These are phyloP conservation scores for Pyrrhia umbra DNA, from an alignment of 2,888 invertebrate species.

Conservation along the genomic window DNA sequence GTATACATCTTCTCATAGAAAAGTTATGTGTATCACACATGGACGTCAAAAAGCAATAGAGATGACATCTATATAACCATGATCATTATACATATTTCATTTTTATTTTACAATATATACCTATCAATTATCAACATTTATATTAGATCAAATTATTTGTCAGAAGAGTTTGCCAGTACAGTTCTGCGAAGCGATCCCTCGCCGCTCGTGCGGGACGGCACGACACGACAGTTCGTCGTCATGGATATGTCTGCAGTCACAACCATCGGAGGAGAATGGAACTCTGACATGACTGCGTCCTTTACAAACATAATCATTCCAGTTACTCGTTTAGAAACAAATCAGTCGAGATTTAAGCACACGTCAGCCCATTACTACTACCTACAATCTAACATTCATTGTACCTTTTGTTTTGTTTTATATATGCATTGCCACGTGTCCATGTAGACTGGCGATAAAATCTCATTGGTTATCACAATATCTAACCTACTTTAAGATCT, in stretches of 20 bases:
- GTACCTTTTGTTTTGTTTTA: constrained; percentile 85
- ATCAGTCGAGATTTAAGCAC: constrained; percentile 83
- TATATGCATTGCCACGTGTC: constrained; percentile 80
- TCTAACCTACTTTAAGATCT: constrained; percentile 88
- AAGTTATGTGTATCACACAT: constrained; percentile 89
- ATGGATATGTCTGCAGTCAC: constrained; percentile 89
- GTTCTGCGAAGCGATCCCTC: constrained; percentile 71
- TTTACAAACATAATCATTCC: constrained; percentile 68
- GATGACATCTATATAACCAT: constrained; percentile 87
- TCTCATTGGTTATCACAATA: constrained; percentile 90
- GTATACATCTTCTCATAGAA: constrained; percentile 90
- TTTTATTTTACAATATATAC: constrained; percentile 81
- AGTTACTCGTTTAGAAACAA: constrained; percentile 72
- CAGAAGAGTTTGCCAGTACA: constrained; percentile 81
- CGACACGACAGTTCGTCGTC: constrained; percentile 59
- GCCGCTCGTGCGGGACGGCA: constrained; percentile 23
- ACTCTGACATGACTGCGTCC: constrained; percentile 75
- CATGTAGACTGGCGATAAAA: constrained; percentile 80
- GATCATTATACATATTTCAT: constrained; percentile 79
- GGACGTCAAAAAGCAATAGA: constrained; percentile 88
- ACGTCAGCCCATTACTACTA: constrained; percentile 79
- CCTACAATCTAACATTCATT: constrained; percentile 84
- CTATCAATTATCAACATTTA: constrained; percentile 81
- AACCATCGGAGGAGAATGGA: constrained; percentile 81
- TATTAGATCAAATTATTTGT: constrained; percentile 84